Percentiles rank a stretch among this genome's conserved stretches.
phyloP scores from a whole-genome alignment of 2,888 invertebrate species.

The Himalopsyche tibetana region DNA sequence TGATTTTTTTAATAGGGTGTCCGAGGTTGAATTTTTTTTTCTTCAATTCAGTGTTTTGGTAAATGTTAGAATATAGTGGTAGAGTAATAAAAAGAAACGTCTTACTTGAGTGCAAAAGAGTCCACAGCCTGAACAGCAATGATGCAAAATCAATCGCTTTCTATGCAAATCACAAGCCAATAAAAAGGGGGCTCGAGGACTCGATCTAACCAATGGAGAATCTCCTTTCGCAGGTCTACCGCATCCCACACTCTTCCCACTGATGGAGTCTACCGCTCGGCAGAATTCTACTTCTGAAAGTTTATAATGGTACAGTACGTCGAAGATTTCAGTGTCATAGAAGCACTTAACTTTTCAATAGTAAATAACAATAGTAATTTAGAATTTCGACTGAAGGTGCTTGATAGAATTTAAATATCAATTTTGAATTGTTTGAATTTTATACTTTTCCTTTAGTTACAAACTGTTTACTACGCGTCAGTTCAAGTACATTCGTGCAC shows the following conservation, averaged over 20 bases:
- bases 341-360: neutral
- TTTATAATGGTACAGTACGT: slow-evolving; percentile 4
- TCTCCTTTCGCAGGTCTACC: slow-evolving; percentile 81
- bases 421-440: too few relatives aligned
- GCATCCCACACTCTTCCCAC: slow-evolving; percentile 87
- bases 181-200: slow-evolving; percentile 86
- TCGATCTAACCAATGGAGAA: slow-evolving; percentile 81
- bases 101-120: slow-evolving; percentile 91
- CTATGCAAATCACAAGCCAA: slow-evolving; percentile 88
- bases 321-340: too few relatives aligned
- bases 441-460: too few relatives aligned
- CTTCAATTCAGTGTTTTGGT: too few relatives aligned
- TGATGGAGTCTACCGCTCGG: slow-evolving; percentile 86
- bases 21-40: too few relatives aligned
- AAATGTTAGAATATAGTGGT: slow-evolving; percentile 18
- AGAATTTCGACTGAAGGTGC: too few relatives aligned
- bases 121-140: slow-evolving; percentile 94
- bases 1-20: too few relatives aligned
- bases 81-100: neutral
- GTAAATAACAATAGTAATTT: neutral
- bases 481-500: too few relatives aligned
- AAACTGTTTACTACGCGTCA: too few relatives aligned
- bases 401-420: too few relatives aligned
- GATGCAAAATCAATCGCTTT: slow-evolving; percentile 85
- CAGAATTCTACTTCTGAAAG: slow-evolving; percentile 80